Percentiles rank a stretch among this genome's conserved stretches.
Evolutionary conservation across 2,113 vertebrate genomes (phyloP).

Genomic region (Heloderma charlesbogerti): DNA sequence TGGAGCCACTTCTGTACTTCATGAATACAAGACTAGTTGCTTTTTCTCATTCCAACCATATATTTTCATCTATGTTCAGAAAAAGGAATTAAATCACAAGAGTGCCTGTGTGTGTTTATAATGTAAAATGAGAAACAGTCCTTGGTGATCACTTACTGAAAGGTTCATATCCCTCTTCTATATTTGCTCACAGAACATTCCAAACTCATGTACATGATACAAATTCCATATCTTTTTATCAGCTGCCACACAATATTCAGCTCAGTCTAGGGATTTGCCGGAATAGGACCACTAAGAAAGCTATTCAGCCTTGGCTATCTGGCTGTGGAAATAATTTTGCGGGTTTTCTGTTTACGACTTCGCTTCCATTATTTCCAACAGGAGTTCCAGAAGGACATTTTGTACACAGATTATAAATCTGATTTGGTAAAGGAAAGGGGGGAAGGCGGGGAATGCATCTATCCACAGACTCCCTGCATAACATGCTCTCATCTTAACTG

Average conservation of each 20-base stretch:
- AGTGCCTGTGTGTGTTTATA: neutral
- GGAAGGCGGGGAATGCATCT: neutral
- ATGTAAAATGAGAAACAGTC: slow-evolving; percentile 3
- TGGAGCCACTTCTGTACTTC: neutral
- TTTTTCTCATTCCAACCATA: neutral
- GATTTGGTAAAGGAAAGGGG: neutral
- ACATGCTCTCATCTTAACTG: neutral
- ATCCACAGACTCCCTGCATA: neutral
- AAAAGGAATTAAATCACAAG: neutral
- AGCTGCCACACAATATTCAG: neutral
- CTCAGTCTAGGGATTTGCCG: neutral
- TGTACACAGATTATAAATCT: slow-evolving; percentile 12
- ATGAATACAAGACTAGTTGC: neutral
- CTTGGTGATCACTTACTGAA: slow-evolving; percentile 1
- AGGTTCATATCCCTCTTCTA: neutral
- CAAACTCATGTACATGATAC: neutral
- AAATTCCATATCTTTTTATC: slow-evolving; percentile 8
- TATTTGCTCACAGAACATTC: neutral
- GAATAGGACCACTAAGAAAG: neutral
- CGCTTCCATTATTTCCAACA: neutral
- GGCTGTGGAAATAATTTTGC: slow-evolving; percentile 7
- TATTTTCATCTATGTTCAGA: neutral
- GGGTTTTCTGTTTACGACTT: neutral
- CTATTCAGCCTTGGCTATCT: neutral
- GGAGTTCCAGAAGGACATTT: slow-evolving; percentile 24